Percentiles rank a stretch among this genome's conserved stretches.
phyloP scores from a whole-genome alignment of 2,113 vertebrate genomes.

The Benitochromis conjunctus region DNA sequence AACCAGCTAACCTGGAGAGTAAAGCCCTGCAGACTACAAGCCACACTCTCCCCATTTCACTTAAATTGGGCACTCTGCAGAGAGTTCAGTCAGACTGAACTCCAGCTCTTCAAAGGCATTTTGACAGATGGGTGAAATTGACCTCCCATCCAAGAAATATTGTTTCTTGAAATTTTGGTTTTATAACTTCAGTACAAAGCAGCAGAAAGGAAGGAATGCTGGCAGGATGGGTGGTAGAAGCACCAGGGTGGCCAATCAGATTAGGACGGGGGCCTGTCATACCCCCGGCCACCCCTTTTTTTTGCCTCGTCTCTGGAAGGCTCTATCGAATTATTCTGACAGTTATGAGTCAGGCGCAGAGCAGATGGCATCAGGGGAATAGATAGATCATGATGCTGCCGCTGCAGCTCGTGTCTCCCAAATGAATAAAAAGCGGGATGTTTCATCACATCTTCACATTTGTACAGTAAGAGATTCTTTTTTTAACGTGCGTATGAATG shows the following conservation, averaged over 20 bases:
- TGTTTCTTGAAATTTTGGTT: background rate
- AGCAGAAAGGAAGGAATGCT: background rate
- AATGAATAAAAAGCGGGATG: background rate
- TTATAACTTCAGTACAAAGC: background rate
- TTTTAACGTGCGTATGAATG: background rate
- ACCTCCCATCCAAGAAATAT: background rate
- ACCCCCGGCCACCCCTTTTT: background rate
- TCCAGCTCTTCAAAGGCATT: background rate
- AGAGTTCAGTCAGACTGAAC: background rate
- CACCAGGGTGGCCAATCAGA: background rate
- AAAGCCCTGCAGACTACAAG: background rate
- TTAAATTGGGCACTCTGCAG: background rate
- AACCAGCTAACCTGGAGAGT: background rate
- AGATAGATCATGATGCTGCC: background rate
- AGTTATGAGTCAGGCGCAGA: background rate
- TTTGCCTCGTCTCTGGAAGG: background rate
- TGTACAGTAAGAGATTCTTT: background rate
- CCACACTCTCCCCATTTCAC: background rate
- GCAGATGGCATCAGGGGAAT: background rate
- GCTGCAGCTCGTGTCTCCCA: background rate
- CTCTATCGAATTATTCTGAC: constrained; percentile 19
- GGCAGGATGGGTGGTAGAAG: background rate
- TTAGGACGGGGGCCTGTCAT: background rate
- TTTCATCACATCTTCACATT: background rate
- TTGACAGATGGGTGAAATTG: background rate